Evolutionary conservation across 2,797 vertebrate species (phyloP), one percentile per base, ranked within the genome.

Genomic region (Alfaro cultratus): DNA sequence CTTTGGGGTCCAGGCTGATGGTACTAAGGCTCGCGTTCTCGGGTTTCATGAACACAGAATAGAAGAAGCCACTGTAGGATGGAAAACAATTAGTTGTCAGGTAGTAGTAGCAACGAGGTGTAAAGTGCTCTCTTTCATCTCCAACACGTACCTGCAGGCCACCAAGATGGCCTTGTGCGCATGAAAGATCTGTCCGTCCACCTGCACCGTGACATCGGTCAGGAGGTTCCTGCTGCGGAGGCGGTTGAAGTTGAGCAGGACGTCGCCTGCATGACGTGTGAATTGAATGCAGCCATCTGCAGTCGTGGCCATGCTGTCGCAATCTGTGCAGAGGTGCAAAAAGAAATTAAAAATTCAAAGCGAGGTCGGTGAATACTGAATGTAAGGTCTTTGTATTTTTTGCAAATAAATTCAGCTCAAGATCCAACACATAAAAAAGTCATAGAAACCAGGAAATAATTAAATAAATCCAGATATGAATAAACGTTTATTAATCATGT

Each of bases 271-370:
- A 0, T 99, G 98, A 75, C 97, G 97, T 5, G 97, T 99, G 93
- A 99, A 99, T 92, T 98, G 98, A 93, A 99, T 97, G 90, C 98
- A 99, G 93, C 97, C 98, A 91, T 99, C 97, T 89, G 96, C 95
- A 2, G 96, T 94, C 0, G 94, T 96, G 89, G 97, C 96, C 97
- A 99, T 99, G 88, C 91, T 83, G 92, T 95, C 88, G 80, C 90
- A 95, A 92, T 94, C 93, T 85, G 53, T 79, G 53, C 13, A 4
- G 47, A 29, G 31, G 18, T 1, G 21, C 49, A 53, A 53, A 51
- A 23, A 26, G 10, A 23, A 2, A n/a, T n/a, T 34, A 34, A 34
- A 0, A 49, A 49, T 9, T 3, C 36, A 68, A 41, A 68, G 21
- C 1, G 4, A 10, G 21, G 36, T 68, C 10, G 10, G 21, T 68